These are phyloP conservation scores for Urocyon cinereoargenteus DNA, from an alignment of 2,797 vertebrate genomes.

Conservation along the genomic window DNA sequence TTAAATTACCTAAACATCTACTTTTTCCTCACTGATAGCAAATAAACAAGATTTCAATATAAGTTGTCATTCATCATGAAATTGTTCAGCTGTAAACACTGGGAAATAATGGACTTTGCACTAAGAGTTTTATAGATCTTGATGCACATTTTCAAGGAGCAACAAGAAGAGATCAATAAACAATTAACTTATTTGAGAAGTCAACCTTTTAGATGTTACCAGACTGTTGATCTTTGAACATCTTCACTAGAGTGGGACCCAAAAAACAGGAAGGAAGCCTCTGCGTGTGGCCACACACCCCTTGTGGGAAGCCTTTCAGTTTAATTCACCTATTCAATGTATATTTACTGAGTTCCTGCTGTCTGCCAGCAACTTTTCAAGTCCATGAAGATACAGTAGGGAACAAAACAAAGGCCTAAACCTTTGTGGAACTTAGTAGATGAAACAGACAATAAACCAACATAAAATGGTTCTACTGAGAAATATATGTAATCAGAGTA, in stretches of 20 bases:
- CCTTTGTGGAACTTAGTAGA: not conserved
- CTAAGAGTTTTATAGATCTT: slow-evolving; percentile 43
- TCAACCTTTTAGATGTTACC: slow-evolving; percentile 56
- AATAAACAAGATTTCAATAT: slow-evolving; percentile 42
- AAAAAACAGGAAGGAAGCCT: not conserved
- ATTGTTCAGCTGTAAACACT: not conserved
- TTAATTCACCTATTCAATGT: not conserved
- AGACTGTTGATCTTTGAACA: slow-evolving; percentile 20
- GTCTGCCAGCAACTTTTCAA: not conserved
- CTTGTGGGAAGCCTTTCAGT: not conserved
- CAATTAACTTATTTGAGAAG: slow-evolving; percentile 60
- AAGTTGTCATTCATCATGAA: not conserved
- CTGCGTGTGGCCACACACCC: not conserved
- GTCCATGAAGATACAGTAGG: not conserved
- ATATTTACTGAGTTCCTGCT: not conserved
- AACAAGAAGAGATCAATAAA: slow-evolving; percentile 68
- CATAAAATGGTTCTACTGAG: not conserved
- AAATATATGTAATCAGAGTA: not conserved
- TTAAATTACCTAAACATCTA: slow-evolving; percentile 10
- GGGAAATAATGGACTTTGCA: not conserved
- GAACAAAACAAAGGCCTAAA: not conserved
- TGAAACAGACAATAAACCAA: not conserved
- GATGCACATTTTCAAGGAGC: slow-evolving; percentile 40
- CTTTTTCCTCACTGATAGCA: slow-evolving; percentile 23
- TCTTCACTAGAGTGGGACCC: not conserved